Base-by-base conservation (phyloP, 2,888 invertebrate species). In the Timandra comae region DNA sequence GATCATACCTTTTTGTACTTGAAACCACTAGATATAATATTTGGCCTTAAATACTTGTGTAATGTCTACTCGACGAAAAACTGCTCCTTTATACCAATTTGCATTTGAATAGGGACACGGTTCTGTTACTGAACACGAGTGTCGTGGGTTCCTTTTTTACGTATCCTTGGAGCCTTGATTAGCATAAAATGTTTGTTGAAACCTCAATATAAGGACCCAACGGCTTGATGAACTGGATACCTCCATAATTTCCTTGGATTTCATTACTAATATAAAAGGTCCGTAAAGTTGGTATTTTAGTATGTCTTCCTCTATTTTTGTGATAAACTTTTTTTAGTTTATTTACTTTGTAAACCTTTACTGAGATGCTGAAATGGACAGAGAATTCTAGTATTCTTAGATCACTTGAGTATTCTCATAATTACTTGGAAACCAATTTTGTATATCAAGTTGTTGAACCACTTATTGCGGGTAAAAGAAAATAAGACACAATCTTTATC, bases 101-200 rank as follows among this genome's bases (percentile, higher is more conserved):
- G 63, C 74, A 74, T 74, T 51, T 56, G 65, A 74, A 74, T 69
- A 54, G 68, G 40, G 50, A 52, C 57, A 52, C 53, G 58, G 59
- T 61, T 56, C 55, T 57, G 51, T 49, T 54, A 49, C 53, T 38
- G 46, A 49, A 44, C 56, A 58, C 50, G 55, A 57, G 63, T 52
- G 57, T 49, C 52, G 45, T 46, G 61, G 60, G 61, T 53, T 60
- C 56, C 54, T 65, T 71, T 71, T 63, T 68, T 68, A 61, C 54
- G 56, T 51, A 50, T 47, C 47, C 41, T 52, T 48, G 52, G 52
- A 58, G 52, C 56, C 59, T 54, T 50, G 64, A 71, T 74, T 74
- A 71, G 62, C 74, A 74, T 74, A 73, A 74, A 71, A 69, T 65
- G 69, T 66, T 68, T 66, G 62, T 54, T 57, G 53, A 51, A 62